phyloP scores from a whole-genome alignment of 2,797 vertebrate genomes.

The Pyrocephalus nanus region DNA sequence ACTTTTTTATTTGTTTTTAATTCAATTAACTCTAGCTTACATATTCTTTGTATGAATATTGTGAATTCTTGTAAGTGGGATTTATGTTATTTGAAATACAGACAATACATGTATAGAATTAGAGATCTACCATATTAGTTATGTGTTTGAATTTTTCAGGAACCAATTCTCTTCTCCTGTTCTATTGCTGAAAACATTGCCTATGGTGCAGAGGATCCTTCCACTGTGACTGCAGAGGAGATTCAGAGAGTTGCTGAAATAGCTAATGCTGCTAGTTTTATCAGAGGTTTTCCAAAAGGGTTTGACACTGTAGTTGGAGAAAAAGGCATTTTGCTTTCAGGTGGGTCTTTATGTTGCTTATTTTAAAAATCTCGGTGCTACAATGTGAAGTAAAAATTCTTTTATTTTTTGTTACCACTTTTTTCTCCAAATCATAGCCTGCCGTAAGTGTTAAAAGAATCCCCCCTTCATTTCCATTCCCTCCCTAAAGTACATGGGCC shows the following conservation, averaged over 20 bases:
- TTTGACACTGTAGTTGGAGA: constrained; percentile 94
- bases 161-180: constrained; percentile 94
- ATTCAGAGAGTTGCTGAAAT: constrained; percentile 85
- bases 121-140: neutral
- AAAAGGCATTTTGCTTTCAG: constrained; percentile 94
- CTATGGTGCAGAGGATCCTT: constrained; percentile 85
- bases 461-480: neutral
- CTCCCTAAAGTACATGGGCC: neutral
- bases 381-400: neutral
- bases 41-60: neutral
- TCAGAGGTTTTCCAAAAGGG: constrained; percentile 87
- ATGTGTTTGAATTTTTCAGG: constrained; percentile 74
- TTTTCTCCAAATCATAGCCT: neutral
- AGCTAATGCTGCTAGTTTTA: constrained; percentile 89
- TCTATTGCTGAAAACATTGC: constrained; percentile 96
- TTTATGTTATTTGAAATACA: neutral
- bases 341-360: constrained; percentile 67
- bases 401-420: neutral
- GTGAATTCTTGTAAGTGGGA: neutral
- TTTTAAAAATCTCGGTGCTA: neutral
- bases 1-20: neutral
- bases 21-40: neutral
- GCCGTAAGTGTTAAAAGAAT: neutral
- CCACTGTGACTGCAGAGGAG: constrained; percentile 82
- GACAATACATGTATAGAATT: neutral